These are phyloP conservation scores for Sinopyrophorus schimmeli DNA, from an alignment of 2,888 invertebrate species.

Conservation along the genomic window DNA sequence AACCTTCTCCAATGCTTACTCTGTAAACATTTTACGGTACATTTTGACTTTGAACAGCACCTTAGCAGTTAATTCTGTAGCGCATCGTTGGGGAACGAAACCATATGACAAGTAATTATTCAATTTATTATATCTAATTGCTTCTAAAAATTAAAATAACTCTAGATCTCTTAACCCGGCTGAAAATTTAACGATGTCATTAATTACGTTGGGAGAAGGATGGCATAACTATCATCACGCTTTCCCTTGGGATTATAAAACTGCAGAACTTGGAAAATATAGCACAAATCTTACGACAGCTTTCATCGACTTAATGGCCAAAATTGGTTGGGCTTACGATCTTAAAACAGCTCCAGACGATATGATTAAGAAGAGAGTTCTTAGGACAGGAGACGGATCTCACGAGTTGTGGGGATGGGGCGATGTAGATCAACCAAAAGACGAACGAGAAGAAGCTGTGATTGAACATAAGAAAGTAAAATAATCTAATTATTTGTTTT, in stretches of 20 bases:
- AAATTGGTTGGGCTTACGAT: constrained; percentile 77
- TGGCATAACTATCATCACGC: constrained; percentile 91
- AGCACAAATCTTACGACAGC: constrained; percentile 70
- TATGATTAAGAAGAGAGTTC: constrained; percentile 68
- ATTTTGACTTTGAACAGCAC: constrained; percentile 79
- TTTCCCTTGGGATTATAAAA: constrained; percentile 93
- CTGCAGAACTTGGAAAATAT: constrained; percentile 73
- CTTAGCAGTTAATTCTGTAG: constrained; percentile 86
- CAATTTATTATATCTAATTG: not conserved
- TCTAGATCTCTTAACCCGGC: constrained; percentile 73
- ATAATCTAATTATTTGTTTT: too few species aligned
- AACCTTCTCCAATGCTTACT: constrained; percentile 66
- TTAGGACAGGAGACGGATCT: constrained; percentile 74
- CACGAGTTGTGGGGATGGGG: constrained; percentile 80
- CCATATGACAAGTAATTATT: constrained; percentile 13
- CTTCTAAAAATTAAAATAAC: constrained; percentile 56
- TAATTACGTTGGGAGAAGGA: constrained; percentile 76
- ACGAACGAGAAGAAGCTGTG: constrained; percentile 3
- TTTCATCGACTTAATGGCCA: constrained; percentile 69
- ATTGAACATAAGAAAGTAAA: too few species aligned
- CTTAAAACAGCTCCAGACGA: constrained; percentile 68
- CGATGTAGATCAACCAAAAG: constrained; percentile 57
- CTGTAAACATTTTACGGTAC: constrained; percentile 76
- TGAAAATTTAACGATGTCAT: constrained; percentile 75
- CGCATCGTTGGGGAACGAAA: constrained; percentile 75